phyloP scores from a whole-genome alignment of 2,113 vertebrate genomes.

The Cyanoramphus novaezelandiae region DNA sequence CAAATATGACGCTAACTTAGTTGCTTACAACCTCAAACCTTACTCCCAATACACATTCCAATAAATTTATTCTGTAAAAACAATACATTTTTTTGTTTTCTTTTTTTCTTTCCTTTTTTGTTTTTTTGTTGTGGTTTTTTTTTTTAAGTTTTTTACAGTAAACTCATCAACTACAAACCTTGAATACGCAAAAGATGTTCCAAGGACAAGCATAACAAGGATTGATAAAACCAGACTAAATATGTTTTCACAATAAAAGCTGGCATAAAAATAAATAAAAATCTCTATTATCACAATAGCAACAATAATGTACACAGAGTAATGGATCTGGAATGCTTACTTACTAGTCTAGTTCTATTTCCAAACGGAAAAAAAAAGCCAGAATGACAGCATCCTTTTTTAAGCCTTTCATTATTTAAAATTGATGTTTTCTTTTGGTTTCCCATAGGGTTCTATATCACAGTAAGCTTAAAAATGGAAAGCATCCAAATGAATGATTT shows the following conservation, averaged over 20 bases:
- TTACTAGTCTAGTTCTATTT: slow-evolving; percentile 77
- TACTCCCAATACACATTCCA: slow-evolving; percentile 88
- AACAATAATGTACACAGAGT: slow-evolving; percentile 81
- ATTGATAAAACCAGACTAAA: slow-evolving; percentile 78
- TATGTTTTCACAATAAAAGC: slow-evolving; percentile 80
- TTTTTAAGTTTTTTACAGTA: slow-evolving; percentile 84
- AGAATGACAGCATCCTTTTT: slow-evolving; percentile 69
- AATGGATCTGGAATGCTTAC: slow-evolving; percentile 75
- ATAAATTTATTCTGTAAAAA: slow-evolving; percentile 99
- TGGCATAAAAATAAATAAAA: slow-evolving; percentile 88
- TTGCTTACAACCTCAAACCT: slow-evolving; percentile 81
- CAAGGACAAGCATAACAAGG: slow-evolving; percentile 86
- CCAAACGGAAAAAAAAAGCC: slow-evolving; percentile 69
- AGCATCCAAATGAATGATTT: slow-evolving; percentile 61
- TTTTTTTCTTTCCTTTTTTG: slow-evolving; percentile 58
- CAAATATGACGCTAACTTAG: slow-evolving; percentile 80
- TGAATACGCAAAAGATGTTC: slow-evolving; percentile 87
- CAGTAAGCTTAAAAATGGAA: slow-evolving; percentile 70
- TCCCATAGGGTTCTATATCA: slow-evolving; percentile 72
- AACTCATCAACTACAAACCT: slow-evolving; percentile 92
- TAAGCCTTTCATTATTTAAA: slow-evolving; percentile 69
- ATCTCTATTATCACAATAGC: slow-evolving; percentile 82
- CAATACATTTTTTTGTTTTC: slow-evolving; percentile 86
- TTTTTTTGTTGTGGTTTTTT: slow-evolving; percentile 54
- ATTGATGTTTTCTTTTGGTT: slow-evolving; percentile 70